Evolutionary conservation across 2,113 vertebrate genomes (phyloP).

Genomic region (Sclerurus mexicanus): DNA sequence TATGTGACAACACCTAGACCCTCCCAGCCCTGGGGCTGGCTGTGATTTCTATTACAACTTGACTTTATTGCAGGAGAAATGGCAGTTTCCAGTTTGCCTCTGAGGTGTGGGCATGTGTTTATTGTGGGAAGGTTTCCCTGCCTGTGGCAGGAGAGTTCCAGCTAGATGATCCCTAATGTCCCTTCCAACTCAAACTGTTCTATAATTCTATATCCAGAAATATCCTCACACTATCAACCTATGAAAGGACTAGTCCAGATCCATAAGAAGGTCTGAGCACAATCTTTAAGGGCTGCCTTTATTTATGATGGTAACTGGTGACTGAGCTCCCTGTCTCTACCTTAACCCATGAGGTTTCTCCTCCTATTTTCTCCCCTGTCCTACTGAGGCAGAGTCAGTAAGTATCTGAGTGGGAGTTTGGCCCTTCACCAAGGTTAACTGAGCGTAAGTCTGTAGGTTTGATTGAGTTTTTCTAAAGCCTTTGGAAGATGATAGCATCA

Average conservation of each 20-base stretch:
- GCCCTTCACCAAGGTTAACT: background rate
- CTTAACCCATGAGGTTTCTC: background rate
- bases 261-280: background rate
- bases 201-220: background rate
- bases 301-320: background rate
- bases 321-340: background rate
- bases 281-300: background rate
- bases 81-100: background rate
- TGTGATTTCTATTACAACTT: background rate
- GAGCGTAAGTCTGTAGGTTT: background rate
- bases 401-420: background rate
- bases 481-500: background rate
- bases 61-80: background rate
- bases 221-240: background rate
- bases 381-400: background rate
- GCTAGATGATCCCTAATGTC: background rate
- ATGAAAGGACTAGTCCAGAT: background rate
- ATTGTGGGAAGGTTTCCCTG: background rate
- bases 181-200: background rate
- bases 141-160: background rate
- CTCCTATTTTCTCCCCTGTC: background rate
- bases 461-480: background rate
- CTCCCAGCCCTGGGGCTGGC: background rate
- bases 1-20: background rate
- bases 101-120: background rate